Evolutionary conservation across 2,888 invertebrate species (phyloP), one percentile per base, ranked within the genome.

Genomic region (Ophion slaviceki): DNA sequence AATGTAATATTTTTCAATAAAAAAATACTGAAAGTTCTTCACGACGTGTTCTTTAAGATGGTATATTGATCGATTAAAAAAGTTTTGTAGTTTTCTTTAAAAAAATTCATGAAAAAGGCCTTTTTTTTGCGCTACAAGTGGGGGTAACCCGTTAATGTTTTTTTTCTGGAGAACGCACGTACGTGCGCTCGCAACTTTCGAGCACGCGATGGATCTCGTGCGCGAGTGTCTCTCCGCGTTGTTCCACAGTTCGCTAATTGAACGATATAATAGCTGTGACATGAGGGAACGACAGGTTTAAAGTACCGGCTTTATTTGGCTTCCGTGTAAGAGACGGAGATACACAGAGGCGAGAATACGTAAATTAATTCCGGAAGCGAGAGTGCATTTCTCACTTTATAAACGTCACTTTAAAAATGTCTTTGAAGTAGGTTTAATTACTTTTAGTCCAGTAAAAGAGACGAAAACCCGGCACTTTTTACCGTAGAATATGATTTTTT

Each of bases 311-410:
- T 53, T 77, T 53, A 77, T 85, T 74, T n/a, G n/a, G 78, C 78
- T 85, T 85, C 85, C 85, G 85, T 28, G 70, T 47, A 72, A 68
- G 72, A 28, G 28, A 24, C 47, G 72, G 59, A 45, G n/a, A 66
- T 4, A 47, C 47, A 11, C 2, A 47, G 11, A 47, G 47, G 14
- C 14, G 67, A 67, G 28, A 66, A 70, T n/a, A 76, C 70, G 57
- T 66, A 24, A 20, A 59, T 66, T 32, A 53, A 66, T 47, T 64
- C 78, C 77, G 84, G 84, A 85, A 78, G 72, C 36, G 59, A 53
- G 62, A 83, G 59, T 64, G 79, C 40, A 75, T 80, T 17, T 14
- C 80, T 76, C 45, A 66, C 80, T 70, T 70, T 24, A n/a, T 8
- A 47, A 45, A 70, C 11, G 47, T 28, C 20, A 66, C 66, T 70